Percentiles rank a stretch among this genome's conserved stretches.
Evolutionary conservation across 2,797 vertebrate genomes (phyloP).

Genomic region (Semaprochilodus insignis): DNA sequence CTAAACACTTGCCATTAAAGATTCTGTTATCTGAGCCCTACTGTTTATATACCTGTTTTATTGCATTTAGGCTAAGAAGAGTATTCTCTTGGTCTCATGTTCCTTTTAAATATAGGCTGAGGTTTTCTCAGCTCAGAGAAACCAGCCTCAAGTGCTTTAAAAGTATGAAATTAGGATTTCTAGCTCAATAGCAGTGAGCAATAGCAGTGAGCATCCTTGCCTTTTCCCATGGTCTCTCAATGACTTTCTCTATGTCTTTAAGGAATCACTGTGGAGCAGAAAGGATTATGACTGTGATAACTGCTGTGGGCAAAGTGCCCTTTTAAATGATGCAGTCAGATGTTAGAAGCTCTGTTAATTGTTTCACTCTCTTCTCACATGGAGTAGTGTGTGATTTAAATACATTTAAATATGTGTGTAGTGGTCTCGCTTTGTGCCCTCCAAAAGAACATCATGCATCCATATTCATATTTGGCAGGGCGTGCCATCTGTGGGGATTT

Average conservation of each 20-base stretch:
- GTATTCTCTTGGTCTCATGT: conserved; percentile 1
- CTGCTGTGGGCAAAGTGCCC: conserved; percentile 11
- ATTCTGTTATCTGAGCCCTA: neutral
- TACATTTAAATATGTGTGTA: neutral
- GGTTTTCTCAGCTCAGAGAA: neutral
- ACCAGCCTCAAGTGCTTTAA: neutral
- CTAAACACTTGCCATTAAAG: neutral
- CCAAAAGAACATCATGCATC: neutral
- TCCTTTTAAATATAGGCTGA: neutral
- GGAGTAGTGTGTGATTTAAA: neutral
- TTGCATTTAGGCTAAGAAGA: neutral
- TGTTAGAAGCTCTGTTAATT: conserved; percentile 30
- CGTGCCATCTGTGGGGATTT: conserved; percentile 50
- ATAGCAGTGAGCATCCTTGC: neutral
- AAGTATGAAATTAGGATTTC: conserved; percentile 3
- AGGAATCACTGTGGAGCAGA: neutral
- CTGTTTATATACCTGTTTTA: conserved; percentile 9
- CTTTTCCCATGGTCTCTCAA: neutral
- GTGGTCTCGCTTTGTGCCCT: neutral
- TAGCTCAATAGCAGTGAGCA: neutral
- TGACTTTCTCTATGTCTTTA: neutral
- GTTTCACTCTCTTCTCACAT: neutral
- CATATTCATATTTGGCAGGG: conserved; percentile 36
- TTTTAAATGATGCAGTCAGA: conserved; percentile 29
- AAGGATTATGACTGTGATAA: neutral